Evolutionary conservation across 2,888 invertebrate genomes (phyloP).

Genomic region (Catocala fraxini): DNA sequence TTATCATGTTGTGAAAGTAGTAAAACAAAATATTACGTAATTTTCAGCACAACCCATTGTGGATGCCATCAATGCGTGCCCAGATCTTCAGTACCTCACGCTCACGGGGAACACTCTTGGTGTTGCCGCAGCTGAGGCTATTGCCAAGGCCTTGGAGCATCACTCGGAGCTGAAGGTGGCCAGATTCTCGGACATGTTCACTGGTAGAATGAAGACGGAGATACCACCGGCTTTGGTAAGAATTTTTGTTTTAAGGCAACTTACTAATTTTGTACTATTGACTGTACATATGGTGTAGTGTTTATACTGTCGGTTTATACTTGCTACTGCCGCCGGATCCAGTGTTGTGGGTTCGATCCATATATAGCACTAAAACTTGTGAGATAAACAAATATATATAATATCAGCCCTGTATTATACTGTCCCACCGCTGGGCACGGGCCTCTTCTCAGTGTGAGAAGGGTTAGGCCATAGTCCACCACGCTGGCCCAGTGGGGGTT

Average conservation of each 20-base stretch:
- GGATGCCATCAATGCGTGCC: slow-evolving; percentile 91
- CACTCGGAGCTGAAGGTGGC: slow-evolving; percentile 94
- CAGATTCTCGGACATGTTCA: slow-evolving; percentile 98
- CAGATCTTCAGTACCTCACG: slow-evolving; percentile 90
- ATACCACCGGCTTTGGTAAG: slow-evolving; percentile 96
- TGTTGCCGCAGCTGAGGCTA: slow-evolving; percentile 94
- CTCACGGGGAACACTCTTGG: slow-evolving; percentile 98
- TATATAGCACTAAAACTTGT: no score
- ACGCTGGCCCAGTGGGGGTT: no score
- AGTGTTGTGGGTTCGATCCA: background rate
- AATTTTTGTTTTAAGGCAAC: background rate
- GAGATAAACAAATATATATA: no score
- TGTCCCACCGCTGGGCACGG: no score
- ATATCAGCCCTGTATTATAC: no score
- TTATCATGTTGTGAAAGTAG: no score
- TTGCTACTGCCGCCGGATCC: no score
- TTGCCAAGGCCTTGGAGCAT: slow-evolving; percentile 92
- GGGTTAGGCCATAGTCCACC: no score
- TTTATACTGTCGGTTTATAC: no score
- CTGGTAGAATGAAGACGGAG: slow-evolving; percentile 97
- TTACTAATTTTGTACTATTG: no score
- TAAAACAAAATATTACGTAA: background rate
- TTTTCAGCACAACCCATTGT: slow-evolving; percentile 91
- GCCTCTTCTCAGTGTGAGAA: no score
- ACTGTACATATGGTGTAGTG: no score